Conservation (phyloP, 2,113 vertebrate species). For the Gopherus evgoodei region DNA sequence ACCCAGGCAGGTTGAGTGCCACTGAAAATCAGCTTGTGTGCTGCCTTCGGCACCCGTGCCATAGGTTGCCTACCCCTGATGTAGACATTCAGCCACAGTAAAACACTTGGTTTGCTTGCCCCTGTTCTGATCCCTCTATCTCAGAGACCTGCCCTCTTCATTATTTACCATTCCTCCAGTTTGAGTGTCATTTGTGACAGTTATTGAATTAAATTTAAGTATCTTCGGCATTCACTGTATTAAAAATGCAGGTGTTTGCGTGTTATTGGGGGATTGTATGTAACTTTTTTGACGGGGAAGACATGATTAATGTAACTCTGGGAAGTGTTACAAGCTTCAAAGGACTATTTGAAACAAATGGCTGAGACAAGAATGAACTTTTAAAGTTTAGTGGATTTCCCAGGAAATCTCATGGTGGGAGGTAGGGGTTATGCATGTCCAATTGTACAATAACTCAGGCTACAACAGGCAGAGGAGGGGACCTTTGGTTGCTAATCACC, state of each 20-base stretch:
- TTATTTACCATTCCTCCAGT: not conserved
- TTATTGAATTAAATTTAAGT: not conserved
- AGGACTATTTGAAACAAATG: not conserved
- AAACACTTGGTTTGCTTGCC: not conserved
- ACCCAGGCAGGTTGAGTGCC: no score
- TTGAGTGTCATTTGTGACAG: not conserved
- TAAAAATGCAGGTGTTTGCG: not conserved
- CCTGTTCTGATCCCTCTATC: no score
- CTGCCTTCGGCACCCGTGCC: no score
- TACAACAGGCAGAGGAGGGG: no score
- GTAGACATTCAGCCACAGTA: not conserved
- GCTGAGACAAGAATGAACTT: not conserved
- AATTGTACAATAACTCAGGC: not conserved
- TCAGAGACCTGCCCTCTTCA: not conserved
- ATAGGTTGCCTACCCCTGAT: no score
- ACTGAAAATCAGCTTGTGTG: no score
- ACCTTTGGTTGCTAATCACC: not conserved
- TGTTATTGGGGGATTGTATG: not conserved
- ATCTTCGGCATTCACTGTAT: not conserved
- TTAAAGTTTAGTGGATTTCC: not conserved
- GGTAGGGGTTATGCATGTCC: not conserved
- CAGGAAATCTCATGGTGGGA: not conserved
- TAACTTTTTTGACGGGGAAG: not conserved
- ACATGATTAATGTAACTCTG: not conserved
- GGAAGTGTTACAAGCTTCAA: not conserved